phyloP scores from a whole-genome alignment of 2,888 invertebrate species.

The Drosophila paucipuncta region DNA sequence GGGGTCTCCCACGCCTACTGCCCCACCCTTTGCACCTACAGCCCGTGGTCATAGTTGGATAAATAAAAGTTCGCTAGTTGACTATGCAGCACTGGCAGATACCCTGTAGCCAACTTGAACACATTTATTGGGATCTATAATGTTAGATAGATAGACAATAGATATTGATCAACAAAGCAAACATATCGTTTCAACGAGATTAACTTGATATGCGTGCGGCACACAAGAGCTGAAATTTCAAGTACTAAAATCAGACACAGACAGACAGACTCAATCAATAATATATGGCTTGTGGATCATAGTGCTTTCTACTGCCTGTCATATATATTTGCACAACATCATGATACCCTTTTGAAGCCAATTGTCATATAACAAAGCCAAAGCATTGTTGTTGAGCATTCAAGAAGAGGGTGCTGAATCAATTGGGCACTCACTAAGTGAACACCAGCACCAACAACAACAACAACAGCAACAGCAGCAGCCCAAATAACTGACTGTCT shows the following conservation, averaged over 20 bases:
- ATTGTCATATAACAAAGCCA: background rate
- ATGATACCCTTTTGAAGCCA: background rate
- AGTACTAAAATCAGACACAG: background rate
- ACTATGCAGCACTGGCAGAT: background rate
- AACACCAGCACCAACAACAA: background rate
- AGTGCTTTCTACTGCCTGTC: background rate
- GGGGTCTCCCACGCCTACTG: slow-evolving; percentile 22
- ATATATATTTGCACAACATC: background rate
- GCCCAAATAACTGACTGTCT: background rate
- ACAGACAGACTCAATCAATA: background rate
- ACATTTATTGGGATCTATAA: background rate
- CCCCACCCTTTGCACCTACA: background rate
- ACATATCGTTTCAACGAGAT: background rate
- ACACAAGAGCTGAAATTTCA: background rate
- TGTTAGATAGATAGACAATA: background rate
- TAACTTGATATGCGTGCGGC: background rate
- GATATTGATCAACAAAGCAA: background rate
- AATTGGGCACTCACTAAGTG: slow-evolving; percentile 52
- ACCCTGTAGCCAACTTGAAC: background rate
- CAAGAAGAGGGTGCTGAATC: slow-evolving; percentile 44
- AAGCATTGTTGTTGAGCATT: slow-evolving; percentile 18
- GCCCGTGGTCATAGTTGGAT: slow-evolving; percentile 1
- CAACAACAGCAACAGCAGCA: slow-evolving; percentile 9
- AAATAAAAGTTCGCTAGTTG: background rate
- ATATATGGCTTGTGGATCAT: background rate